These are phyloP conservation scores for Diaprepes abbreviatus DNA, from an alignment of 2,888 invertebrate genomes.

Conservation along the genomic window DNA sequence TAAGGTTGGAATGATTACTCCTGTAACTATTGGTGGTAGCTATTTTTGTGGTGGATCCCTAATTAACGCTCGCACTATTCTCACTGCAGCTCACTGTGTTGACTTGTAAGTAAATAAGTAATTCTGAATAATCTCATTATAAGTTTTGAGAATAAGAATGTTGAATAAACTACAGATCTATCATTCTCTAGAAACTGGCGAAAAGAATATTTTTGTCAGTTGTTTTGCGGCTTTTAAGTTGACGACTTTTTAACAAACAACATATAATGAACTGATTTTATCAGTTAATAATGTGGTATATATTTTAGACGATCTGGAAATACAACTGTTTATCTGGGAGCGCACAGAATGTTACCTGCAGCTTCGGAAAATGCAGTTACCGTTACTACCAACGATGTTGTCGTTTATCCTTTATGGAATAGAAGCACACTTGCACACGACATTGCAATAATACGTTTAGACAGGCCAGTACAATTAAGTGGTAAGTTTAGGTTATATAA, in stretches of 20 bases:
- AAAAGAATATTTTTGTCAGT: too few species aligned
- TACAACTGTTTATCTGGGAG: constrained; percentile 53
- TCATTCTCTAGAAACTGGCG: too few species aligned
- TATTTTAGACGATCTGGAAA: constrained; percentile 32
- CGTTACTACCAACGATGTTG: constrained; percentile 55
- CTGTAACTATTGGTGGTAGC: too few species aligned
- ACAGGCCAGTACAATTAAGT: constrained; percentile 29
- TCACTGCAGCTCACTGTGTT: constrained; percentile 57
- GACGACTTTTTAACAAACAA: too few species aligned
- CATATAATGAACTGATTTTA: too few species aligned
- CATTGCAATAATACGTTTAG: constrained; percentile 65
- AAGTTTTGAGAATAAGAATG: too few species aligned
- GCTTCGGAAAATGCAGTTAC: constrained; percentile 57
- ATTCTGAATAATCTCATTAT: too few species aligned
- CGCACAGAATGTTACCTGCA: constrained; percentile 57
- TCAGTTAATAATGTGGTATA: too few species aligned
- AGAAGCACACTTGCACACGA: constrained; percentile 63
- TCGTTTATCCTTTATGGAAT: constrained; percentile 65
- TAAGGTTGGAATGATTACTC: too few species aligned
- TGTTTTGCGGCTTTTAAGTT: too few species aligned
- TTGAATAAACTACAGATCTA: too few species aligned
- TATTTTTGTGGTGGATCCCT: constrained; percentile 57
- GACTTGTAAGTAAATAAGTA: constrained; percentile 46
- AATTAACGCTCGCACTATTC: constrained; percentile 47
- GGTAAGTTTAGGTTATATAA: too few species aligned